Conservation (phyloP, 2,888 invertebrate genomes). For the Euproctis similis region DNA sequence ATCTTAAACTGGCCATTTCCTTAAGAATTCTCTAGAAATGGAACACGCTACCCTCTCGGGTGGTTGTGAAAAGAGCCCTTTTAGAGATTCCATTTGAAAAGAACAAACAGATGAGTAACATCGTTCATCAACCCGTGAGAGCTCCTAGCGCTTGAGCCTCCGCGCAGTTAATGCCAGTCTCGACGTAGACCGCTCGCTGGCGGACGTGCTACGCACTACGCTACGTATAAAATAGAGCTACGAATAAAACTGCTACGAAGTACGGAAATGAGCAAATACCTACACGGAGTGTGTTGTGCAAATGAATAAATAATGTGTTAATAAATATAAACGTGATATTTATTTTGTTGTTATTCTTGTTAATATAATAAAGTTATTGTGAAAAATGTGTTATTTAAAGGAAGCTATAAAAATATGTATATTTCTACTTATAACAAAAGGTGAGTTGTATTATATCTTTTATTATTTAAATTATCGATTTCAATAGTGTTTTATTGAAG, state of each 20-base stretch:
- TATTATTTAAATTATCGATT: no score
- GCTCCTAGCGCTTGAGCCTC: slow-evolving; percentile 23
- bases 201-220: slow-evolving; percentile 30
- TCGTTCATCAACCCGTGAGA: slow-evolving; percentile 31
- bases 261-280: slow-evolving; percentile 21
- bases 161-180: slow-evolving; percentile 29
- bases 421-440: slow-evolving; percentile 33
- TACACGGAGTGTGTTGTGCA: slow-evolving; percentile 21
- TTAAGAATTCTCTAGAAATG: slow-evolving; percentile 18
- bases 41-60: slow-evolving; percentile 27
- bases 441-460: no score
- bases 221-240: no score
- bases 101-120: slow-evolving; percentile 44
- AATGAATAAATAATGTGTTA: slow-evolving; percentile 17
- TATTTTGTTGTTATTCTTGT: slow-evolving; percentile 9
- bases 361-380: slow-evolving; percentile 17
- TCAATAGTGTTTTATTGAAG: no score
- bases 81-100: slow-evolving; percentile 37
- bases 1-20: slow-evolving; percentile 13
- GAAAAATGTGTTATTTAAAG: slow-evolving; percentile 30
- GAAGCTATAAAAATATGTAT: slow-evolving; percentile 28
- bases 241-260: slow-evolving; percentile 20
- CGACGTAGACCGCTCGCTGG: slow-evolving; percentile 25
- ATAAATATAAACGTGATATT: slow-evolving; percentile 5
- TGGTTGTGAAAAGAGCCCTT: slow-evolving; percentile 33